phyloP scores from a whole-genome alignment of 1,140 invertebrate genomes.

The Brevipalpus yothersi region DNA sequence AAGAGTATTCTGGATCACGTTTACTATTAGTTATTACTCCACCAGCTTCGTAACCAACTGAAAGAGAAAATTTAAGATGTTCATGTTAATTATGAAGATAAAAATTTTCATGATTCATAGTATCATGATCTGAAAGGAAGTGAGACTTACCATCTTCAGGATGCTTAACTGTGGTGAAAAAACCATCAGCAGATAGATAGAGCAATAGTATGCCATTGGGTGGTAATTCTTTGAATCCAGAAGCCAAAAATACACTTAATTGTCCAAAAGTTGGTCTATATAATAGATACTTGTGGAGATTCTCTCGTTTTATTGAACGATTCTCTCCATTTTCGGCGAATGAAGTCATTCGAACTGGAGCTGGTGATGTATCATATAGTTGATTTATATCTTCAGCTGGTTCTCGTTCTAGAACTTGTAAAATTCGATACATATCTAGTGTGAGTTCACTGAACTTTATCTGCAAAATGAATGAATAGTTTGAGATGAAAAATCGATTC shows the following conservation, averaged over 20 bases:
- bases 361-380: constrained; percentile 60
- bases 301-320: constrained; percentile 39
- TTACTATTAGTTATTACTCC: constrained; percentile 51
- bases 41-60: constrained; percentile 69
- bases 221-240: constrained; percentile 70
- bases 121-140: not conserved
- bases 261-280: constrained; percentile 86
- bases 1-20: not conserved
- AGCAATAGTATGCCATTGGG: constrained; percentile 66
- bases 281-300: constrained; percentile 87
- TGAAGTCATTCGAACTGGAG: constrained; percentile 35
- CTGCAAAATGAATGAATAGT: constrained; percentile 17
- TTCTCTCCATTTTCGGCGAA: constrained; percentile 34
- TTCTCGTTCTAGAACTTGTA: constrained; percentile 78
- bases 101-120: not conserved
- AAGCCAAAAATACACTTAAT: constrained; percentile 73
- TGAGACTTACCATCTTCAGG: constrained; percentile 23
- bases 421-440: constrained; percentile 92
- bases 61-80: not conserved
- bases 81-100: not conserved
- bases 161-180: constrained; percentile 61
- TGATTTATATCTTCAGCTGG: constrained; percentile 35
- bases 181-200: constrained; percentile 81
- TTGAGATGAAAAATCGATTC: not conserved
- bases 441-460: constrained; percentile 94